Conservation (phyloP, 2,888 invertebrate genomes). For the Escarpia spicata region DNA sequence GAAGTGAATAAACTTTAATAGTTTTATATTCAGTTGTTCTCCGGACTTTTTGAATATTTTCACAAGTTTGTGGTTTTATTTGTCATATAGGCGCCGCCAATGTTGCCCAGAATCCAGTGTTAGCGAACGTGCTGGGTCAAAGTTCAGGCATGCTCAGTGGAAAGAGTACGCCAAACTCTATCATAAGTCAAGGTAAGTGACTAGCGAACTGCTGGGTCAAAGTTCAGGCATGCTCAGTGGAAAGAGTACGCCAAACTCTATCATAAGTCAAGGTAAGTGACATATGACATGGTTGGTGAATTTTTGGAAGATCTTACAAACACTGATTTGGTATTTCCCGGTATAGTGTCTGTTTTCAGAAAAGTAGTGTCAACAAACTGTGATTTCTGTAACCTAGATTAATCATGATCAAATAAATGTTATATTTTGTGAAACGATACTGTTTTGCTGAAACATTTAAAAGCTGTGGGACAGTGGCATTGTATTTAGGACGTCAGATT, state of each 20-base stretch:
- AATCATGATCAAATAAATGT: not conserved
- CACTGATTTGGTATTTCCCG: too few species aligned
- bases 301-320: not conserved
- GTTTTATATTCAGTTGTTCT: too few species aligned
- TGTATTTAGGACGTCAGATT: too few species aligned
- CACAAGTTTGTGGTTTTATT: not conserved
- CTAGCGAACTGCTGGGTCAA: slow-evolving; percentile 30
- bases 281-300: not conserved
- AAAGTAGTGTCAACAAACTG: not conserved
- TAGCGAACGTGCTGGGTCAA: slow-evolving; percentile 32
- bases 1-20: too few species aligned
- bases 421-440: not conserved
- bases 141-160: slow-evolving; percentile 30
- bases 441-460: too few species aligned
- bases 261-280: slow-evolving; percentile 27
- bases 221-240: slow-evolving; percentile 30
- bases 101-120: slow-evolving; percentile 34
- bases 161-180: slow-evolving; percentile 35
- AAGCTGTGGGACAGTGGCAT: too few species aligned
- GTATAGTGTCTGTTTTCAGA: not conserved
- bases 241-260: slow-evolving; percentile 35
- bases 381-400: not conserved
- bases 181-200: slow-evolving; percentile 33
- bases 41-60: not conserved
- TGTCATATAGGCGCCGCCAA: not conserved